phyloP scores from a whole-genome alignment of 2,888 invertebrate species.

The Quadriops clusia region DNA sequence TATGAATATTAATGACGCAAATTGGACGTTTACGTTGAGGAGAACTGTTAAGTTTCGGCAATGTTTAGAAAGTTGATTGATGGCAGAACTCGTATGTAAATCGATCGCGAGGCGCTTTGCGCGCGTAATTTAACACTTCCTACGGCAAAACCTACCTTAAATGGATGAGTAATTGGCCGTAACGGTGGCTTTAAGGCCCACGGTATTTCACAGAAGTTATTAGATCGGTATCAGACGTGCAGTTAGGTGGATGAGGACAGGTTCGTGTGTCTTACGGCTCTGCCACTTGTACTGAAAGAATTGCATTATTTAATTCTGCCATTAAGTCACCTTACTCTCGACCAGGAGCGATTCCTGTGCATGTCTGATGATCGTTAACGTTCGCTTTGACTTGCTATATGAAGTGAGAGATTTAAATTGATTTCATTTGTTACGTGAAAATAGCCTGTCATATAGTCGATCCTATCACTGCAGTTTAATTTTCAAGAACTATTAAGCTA shows the following conservation, averaged over 20 bases:
- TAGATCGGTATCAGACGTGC: slow-evolving; percentile 20
- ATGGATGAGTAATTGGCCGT: slow-evolving; percentile 21
- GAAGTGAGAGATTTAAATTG: too few species aligned
- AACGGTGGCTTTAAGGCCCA: slow-evolving; percentile 21
- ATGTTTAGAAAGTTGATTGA: slow-evolving; percentile 21
- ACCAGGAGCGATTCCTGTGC: slow-evolving; percentile 11
- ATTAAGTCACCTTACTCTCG: slow-evolving; percentile 12
- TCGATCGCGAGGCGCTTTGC: slow-evolving; percentile 20
- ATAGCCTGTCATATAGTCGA: too few species aligned
- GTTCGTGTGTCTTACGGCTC: slow-evolving; percentile 14
- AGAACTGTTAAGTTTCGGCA: slow-evolving; percentile 17
- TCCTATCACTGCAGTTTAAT: too few species aligned
- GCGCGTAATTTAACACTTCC: slow-evolving; percentile 22
- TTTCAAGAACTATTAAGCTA: too few species aligned
- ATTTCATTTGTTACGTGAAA: slow-evolving; percentile 6
- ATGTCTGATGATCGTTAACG: slow-evolving; percentile 13
- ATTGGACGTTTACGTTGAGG: slow-evolving; percentile 16
- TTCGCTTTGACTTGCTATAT: slow-evolving; percentile 7
- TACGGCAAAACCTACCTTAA: slow-evolving; percentile 21
- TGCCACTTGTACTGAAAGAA: slow-evolving; percentile 10
- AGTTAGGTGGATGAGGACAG: slow-evolving; percentile 12
- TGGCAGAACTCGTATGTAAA: slow-evolving; percentile 19
- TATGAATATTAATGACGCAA: slow-evolving; percentile 17
- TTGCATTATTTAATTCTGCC: slow-evolving; percentile 11
- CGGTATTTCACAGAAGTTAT: slow-evolving; percentile 17